Evolutionary conservation across 2,797 vertebrate genomes (phyloP), one percentile per base, ranked within the genome.

Genomic region (Chelidonichthys spinosus): DNA sequence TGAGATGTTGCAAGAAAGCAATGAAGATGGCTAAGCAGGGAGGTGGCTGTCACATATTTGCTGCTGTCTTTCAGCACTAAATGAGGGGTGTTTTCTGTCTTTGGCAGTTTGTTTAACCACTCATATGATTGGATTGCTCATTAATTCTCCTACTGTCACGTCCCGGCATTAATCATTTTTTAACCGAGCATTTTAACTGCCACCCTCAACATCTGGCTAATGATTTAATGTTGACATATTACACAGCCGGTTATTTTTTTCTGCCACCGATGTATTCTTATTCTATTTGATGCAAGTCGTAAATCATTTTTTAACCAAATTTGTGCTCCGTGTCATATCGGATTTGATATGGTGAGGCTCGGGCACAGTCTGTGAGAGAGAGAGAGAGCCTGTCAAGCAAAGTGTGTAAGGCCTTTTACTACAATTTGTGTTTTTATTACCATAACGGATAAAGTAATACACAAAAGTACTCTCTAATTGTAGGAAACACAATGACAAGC

Each of bases 101-200:
- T 78, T 84, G 86, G 89, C 54, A 69, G 82, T 81, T 84, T 81
- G 71, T 85, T 76, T 62, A 86, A 89, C 81, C 87, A 62, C 88
- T 88, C 86, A 69, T 91, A 90, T 90, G 88, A 91, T 74, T 82
- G 85, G 90, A 85, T 87, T 68, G 81, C 83, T 89, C 82, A 87
- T 90, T 90, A 87, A 84, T 87, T 83, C 63, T 75, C 50, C 54
- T 78, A 71, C 75, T 87, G 88, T 89, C 88, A 90, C 84, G 33
- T 86, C 84, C 37, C 62, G 18, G 46, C 81, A 79, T 90, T 81
- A 86, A 90, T 91, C 87, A 54, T 82, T 44, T 67, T 85, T 88
- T 84, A 79, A 82, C 69, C 70, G 59, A 54, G 58, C 68, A 66
- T 84, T 86, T 81, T 84, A 86, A 87, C 81, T 66, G 74, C 79